Percentiles rank a stretch among this genome's conserved stretches.
These are phyloP conservation scores for Ectropis grisescens DNA, from an alignment of 1,140 invertebrate genomes.

Conservation along the genomic window DNA sequence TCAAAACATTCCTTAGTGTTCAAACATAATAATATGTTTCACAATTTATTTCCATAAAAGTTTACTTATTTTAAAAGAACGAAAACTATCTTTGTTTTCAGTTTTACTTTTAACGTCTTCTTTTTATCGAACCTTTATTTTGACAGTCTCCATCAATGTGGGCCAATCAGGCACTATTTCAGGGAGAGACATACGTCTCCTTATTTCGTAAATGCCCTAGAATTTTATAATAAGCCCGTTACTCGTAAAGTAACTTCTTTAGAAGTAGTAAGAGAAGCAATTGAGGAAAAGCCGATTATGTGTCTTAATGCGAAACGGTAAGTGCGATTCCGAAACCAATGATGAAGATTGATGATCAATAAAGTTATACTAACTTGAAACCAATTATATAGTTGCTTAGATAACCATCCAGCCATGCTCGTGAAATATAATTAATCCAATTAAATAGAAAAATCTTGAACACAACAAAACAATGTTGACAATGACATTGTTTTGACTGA, in stretches of 20 bases:
- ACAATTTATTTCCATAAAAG: background rate
- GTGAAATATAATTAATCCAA: too few species aligned
- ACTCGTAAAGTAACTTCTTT: slow-evolving; percentile 5
- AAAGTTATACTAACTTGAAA: background rate
- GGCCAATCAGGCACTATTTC: slow-evolving; percentile 77
- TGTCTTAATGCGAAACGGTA: too few species aligned
- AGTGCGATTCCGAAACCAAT: too few species aligned
- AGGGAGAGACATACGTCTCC: slow-evolving; percentile 73
- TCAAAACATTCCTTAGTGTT: slow-evolving; percentile 17
- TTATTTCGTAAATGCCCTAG: slow-evolving; percentile 76
- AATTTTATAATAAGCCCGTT: slow-evolving; percentile 47
- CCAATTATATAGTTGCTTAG: background rate
- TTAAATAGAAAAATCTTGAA: too few species aligned
- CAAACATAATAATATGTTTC: background rate
- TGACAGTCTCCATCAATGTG: slow-evolving; percentile 71
- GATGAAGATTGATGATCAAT: too few species aligned
- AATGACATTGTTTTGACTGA: too few species aligned
- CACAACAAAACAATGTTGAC: too few species aligned
- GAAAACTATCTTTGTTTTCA: slow-evolving; percentile 22
- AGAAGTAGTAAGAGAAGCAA: too few species aligned
- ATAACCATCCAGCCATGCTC: background rate
- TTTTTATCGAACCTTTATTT: slow-evolving; percentile 74
- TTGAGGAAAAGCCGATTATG: too few species aligned
- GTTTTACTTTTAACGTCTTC: slow-evolving; percentile 42
- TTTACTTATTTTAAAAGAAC: slow-evolving; percentile 39